A percentile compares a stretch with the other conserved stretches of the same genome.
Evolutionary conservation across 2,888 invertebrate species (phyloP).

Genomic region (Agriotes lineatus): DNA sequence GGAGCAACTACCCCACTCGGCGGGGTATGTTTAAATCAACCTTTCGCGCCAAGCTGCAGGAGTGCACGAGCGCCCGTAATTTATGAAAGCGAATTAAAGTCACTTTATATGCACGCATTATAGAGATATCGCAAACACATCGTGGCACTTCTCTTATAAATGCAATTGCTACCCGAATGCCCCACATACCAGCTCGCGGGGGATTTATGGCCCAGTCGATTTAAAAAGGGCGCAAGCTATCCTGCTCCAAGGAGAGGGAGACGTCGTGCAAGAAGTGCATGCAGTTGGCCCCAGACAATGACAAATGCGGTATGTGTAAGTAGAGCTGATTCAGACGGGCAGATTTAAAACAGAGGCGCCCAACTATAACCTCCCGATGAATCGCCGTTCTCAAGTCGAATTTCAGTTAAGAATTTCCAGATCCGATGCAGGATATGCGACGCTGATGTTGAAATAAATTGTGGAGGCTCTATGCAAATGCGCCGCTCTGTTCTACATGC

Average conservation of each 20-base stretch:
- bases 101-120: conserved; percentile 32
- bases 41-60: no score
- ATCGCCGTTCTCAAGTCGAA: neutral
- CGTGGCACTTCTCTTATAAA: conserved; percentile 33
- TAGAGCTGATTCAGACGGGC: conserved; percentile 1
- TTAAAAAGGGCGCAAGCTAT: conserved; percentile 31
- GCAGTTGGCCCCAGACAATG: conserved; percentile 1
- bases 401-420: neutral
- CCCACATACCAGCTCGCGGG: conserved; percentile 12
- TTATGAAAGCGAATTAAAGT: conserved; percentile 26
- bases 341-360: conserved; percentile 10
- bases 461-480: no score
- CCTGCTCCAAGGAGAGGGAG: conserved; percentile 5
- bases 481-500: no score
- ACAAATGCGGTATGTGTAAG: conserved; percentile 9
- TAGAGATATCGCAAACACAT: conserved; percentile 33
- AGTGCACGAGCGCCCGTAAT: no score
- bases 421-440: no score
- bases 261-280: conserved; percentile 11
- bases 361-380: neutral
- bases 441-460: no score
- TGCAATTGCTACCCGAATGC: conserved; percentile 38
- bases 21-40: no score
- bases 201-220: conserved; percentile 31
- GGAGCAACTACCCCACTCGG: no score